A percentile compares a stretch with the other conserved stretches of the same genome.
Evolutionary conservation across 2,113 vertebrate genomes (phyloP).

Genomic region (Lepidothrix coronata): DNA sequence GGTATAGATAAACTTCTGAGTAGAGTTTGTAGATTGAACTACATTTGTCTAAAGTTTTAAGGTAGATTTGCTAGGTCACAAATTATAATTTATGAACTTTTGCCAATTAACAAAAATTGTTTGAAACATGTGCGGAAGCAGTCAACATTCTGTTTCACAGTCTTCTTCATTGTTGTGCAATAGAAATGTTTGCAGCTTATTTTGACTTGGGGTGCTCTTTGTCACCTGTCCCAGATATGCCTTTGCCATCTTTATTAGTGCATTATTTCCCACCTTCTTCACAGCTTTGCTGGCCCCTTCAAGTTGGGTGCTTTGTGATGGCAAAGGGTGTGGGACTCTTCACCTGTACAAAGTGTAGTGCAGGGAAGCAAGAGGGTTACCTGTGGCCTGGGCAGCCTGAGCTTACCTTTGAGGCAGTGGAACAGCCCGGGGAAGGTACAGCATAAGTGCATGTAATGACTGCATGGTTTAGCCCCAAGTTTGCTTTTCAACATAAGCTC

Average conservation of each 20-base stretch:
- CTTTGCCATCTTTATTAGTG: neutral
- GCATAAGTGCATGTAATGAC: fast-evolving
- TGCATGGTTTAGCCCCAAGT: neutral
- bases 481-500: neutral
- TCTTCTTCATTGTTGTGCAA: neutral
- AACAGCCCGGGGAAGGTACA: neutral
- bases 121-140: neutral
- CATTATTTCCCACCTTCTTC: neutral
- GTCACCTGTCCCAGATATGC: neutral
- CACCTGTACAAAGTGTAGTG: fast-evolving
- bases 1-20: neutral
- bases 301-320: fast-evolving
- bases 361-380: neutral
- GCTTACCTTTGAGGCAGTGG: neutral
- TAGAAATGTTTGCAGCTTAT: neutral
- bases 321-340: neutral
- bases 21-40: neutral
- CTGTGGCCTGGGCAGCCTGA: fast-evolving
- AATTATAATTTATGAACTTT: neutral
- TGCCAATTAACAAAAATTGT: neutral
- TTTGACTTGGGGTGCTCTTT: fast-evolving
- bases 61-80: neutral
- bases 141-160: neutral
- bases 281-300: neutral
- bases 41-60: neutral